Percentiles rank a stretch among this genome's conserved stretches.
Evolutionary conservation across 2,113 vertebrate genomes (phyloP).

Genomic region (Saguinus midas): DNA sequence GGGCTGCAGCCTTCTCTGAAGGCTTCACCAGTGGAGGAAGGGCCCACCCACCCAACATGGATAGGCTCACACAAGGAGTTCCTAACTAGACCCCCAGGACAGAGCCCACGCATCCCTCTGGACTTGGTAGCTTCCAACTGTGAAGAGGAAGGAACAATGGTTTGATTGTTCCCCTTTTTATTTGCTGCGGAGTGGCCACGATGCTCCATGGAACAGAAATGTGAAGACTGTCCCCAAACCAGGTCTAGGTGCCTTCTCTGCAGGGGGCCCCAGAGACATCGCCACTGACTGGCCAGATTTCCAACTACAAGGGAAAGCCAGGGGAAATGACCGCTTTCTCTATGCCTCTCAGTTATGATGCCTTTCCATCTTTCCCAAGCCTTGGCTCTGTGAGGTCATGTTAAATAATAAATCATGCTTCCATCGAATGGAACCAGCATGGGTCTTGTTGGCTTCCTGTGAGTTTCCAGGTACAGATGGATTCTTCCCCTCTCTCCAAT

Average conservation of each 20-base stretch:
- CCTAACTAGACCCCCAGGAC: not conserved
- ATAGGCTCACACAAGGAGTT: not conserved
- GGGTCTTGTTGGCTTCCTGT: not conserved
- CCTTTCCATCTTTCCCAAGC: not conserved
- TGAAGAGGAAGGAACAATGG: not conserved
- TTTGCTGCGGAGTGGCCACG: not conserved
- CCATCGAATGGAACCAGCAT: not conserved
- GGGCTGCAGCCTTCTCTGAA: not conserved
- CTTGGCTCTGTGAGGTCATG: not conserved
- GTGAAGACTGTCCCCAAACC: no score
- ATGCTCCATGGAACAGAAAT: not conserved
- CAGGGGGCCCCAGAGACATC: not conserved
- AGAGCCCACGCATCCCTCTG: not conserved
- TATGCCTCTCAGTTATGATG: not conserved
- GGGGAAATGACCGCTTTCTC: not conserved
- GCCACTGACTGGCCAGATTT: not conserved
- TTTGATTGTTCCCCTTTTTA: not conserved
- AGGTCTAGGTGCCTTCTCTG: not conserved
- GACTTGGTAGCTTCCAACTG: not conserved
- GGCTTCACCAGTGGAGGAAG: not conserved
- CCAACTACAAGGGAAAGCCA: not conserved
- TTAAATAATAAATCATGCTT: conserved; percentile 8
- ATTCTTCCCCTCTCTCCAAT: not conserved
- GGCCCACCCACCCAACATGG: not conserved
- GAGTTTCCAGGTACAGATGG: not conserved